Evolutionary conservation across 2,888 invertebrate species (phyloP), one percentile per base, ranked within the genome.

Genomic region (Cloeon dipterum): DNA sequence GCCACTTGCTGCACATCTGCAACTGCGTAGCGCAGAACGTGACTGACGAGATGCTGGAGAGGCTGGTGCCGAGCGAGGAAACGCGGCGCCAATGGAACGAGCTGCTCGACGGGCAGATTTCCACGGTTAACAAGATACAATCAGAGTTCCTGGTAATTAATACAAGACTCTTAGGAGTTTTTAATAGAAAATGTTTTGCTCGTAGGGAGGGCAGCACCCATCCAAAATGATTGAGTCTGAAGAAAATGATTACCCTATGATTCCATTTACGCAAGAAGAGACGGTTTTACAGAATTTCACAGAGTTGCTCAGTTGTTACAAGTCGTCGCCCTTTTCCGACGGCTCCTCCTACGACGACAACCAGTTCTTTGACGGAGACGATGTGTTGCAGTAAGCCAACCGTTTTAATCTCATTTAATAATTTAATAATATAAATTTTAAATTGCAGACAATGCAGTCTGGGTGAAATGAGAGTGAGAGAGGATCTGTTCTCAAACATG

Each of bases 261-360:
- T 62, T 49, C 57, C 61, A 38, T 63, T 62, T 47, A 55, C 59
- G 13, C 61, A 62, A 44, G 60, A 62, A 20, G 55, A 57, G 33
- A 54, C 59, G 41, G 51, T 62, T 47, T 65, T 64, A 46, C 10
- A 16, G 23, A 34, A n/a, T 7, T 29, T 29, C 29, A 29, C 29
- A 5, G 29, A 29, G 29, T 14, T 29, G n/a, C 29, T 14, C 14
- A 29, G 29, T 16, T 16, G 29, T 16, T 29, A 29, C 29, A 29
- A n/a, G 16, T 14, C 29, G 29, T 5, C 29, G 29, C 29, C 29
- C 5, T 29, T 29, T 14, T 29, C 16, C 5, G 35, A 20, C 11
- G 20, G 20, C 21, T 19, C 16, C 16, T 16, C 17, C 7, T 34
- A 34, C n/a, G 34, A 34, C 34, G 29, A 29, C n/a, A 29, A 29